Percentiles rank a stretch among this genome's conserved stretches.
phyloP scores from a whole-genome alignment of 2,797 vertebrate genomes.

The Tinamus major region DNA sequence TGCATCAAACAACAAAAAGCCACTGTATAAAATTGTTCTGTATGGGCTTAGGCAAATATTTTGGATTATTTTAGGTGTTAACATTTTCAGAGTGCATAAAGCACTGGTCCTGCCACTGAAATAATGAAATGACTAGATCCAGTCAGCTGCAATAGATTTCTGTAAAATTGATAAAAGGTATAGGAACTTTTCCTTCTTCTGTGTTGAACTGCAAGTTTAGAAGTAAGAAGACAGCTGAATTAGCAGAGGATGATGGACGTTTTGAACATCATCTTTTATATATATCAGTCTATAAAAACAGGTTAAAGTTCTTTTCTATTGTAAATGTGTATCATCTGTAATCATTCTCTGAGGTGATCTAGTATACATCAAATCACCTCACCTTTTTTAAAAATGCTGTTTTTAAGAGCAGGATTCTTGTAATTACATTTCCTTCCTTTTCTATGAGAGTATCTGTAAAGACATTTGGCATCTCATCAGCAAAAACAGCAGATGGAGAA shows the following conservation, averaged over 20 bases:
- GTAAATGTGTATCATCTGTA: slow-evolving; percentile 60
- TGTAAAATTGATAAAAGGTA: slow-evolving; percentile 11
- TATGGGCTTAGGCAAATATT: neutral
- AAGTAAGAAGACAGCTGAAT: neutral
- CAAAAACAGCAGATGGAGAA: slow-evolving; percentile 81
- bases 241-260: slow-evolving; percentile 1
- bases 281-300: slow-evolving; percentile 58
- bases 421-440: slow-evolving; percentile 74
- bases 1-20: neutral
- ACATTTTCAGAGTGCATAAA: slow-evolving; percentile 2
- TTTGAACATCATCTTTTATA: slow-evolving; percentile 24
- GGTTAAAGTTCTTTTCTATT: slow-evolving; percentile 48
- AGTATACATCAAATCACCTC: slow-evolving; percentile 57
- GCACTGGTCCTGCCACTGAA: neutral
- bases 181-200: neutral
- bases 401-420: slow-evolving; percentile 71
- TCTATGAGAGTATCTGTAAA: slow-evolving; percentile 73
- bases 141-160: neutral
- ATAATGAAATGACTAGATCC: neutral
- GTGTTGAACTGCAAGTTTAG: neutral
- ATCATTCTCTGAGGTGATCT: slow-evolving; percentile 58
- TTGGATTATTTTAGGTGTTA: neutral
- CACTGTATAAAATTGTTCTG: neutral
- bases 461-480: slow-evolving; percentile 83
- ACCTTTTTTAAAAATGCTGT: slow-evolving; percentile 54